Evolutionary conservation across 2,797 vertebrate species (phyloP).

Genomic region (Petrocephalus schoutedeni): DNA sequence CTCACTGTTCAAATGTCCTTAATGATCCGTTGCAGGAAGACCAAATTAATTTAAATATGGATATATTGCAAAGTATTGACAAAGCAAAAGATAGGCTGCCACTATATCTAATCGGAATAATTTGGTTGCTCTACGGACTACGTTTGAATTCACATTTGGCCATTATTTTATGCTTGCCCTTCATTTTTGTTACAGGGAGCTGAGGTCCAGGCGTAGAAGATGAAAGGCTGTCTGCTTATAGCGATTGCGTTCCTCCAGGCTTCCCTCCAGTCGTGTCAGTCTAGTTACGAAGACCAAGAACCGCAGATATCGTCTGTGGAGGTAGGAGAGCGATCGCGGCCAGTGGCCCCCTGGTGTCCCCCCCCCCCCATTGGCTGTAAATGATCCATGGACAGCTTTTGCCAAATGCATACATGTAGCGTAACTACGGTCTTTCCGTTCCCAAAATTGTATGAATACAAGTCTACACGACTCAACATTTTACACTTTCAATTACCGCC

Average conservation of each 20-base stretch:
- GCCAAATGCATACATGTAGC: not conserved
- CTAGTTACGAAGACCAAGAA: conserved; percentile 17
- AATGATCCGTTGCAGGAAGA: not conserved
- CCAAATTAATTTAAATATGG: not conserved
- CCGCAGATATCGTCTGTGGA: not conserved
- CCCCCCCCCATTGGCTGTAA: not conserved
- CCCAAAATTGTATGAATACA: not conserved
- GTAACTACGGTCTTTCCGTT: not conserved
- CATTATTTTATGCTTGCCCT: not conserved
- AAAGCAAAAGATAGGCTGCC: not conserved
- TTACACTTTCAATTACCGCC: not conserved
- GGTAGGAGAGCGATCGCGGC: not conserved
- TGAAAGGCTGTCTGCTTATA: conserved; percentile 19
- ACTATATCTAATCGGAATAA: not conserved
- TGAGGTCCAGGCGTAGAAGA: conserved; percentile 6
- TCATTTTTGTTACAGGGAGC: not conserved
- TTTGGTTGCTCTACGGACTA: not conserved
- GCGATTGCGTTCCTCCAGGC: conserved; percentile 18
- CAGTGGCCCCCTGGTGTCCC: not conserved
- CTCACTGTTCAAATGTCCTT: not conserved
- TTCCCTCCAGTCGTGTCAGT: conserved; percentile 16
- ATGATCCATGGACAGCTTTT: not conserved
- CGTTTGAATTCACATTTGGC: not conserved
- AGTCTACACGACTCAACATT: not conserved
- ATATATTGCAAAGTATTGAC: not conserved